These are phyloP conservation scores for Poeciliopsis retropinna DNA, from an alignment of 2,113 vertebrate genomes.

Conservation along the genomic window DNA sequence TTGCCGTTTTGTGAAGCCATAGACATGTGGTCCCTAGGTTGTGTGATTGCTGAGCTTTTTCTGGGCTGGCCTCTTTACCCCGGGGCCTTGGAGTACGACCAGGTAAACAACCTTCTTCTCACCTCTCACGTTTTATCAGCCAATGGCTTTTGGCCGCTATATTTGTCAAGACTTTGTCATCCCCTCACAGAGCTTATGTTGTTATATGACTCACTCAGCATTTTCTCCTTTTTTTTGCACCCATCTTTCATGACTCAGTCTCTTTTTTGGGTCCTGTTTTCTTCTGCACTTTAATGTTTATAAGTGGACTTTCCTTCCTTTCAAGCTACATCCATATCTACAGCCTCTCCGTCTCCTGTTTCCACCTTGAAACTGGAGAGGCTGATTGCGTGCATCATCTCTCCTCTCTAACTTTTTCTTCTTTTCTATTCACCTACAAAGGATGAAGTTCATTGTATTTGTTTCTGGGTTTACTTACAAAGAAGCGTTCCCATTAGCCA, in stretches of 20 bases:
- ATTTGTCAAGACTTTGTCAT: constrained; percentile 1
- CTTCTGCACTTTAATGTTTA: constrained; percentile 1
- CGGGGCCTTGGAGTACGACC: constrained; percentile 98
- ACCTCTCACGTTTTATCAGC: background rate
- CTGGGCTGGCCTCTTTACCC: constrained; percentile 99
- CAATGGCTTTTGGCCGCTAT: background rate
- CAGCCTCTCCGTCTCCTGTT: background rate
- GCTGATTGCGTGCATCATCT: constrained; percentile 4
- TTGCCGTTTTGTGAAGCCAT: constrained; percentile 99
- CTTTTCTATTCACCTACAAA: constrained; percentile 6
- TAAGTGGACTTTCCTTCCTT: constrained; percentile 8
- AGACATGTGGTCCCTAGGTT: constrained; percentile 99
- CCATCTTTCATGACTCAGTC: constrained; percentile 19
- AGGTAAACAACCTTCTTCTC: constrained; percentile 83
- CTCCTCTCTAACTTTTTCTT: background rate
- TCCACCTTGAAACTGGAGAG: background rate
- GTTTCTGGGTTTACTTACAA: constrained; percentile 18
- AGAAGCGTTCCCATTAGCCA: constrained; percentile 23
- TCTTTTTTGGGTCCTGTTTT: constrained; percentile 22
- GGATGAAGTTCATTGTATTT: background rate
- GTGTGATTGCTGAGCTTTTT: constrained; percentile 98
- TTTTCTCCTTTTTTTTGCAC: constrained; percentile 3
- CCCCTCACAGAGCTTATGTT: background rate
- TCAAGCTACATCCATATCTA: constrained; percentile 2
- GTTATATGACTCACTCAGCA: constrained; percentile 20